Evolutionary conservation across 2,888 invertebrate genomes (phyloP), one percentile per base, ranked within the genome.

Genomic region (Deroplatys truncata): DNA sequence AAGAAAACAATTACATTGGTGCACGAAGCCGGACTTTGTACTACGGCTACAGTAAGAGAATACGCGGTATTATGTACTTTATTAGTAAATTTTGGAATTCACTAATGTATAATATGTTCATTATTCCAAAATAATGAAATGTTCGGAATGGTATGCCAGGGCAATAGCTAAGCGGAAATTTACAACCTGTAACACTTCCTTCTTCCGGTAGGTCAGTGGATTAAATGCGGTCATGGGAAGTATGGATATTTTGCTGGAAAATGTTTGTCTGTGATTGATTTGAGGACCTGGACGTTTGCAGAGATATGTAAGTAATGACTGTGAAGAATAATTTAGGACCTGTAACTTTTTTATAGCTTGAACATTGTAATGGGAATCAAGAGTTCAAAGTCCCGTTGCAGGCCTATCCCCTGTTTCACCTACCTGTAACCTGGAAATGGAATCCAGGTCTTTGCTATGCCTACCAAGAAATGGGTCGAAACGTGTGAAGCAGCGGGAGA

Each of bases 131-230:
- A 72, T 20, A 72, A 72, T 72, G 16, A 4, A 56, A 72, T 56
- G 25, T 72, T 25, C 56, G 16, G 4, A 72, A 72, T 5, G 56
- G 25, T 25, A 72, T 72, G 25, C 56, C 56, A 72, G 56, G 56
- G 56, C 56, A 72, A 72, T 72, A 87, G 83, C 87, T 16, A 13
- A 35, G n/a, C 87, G 87, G 87, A 87, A 87, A 87, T 87, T 87
- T 86, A 89, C 85, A 89, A 90, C 90, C 89, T 90, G 90, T 90
- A 90, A 91, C 90, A 89, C 90, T 91, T 90, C 91, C 90, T 91
- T 89, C 91, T 91, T 91, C 91, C 90, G 91, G 90, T 91, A 91
- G 91, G 91, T 91, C 91, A 91, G 89, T 90, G 91, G 90, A 89
- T 88, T 91, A 89, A 88, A 89, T 87, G 88, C 90, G 89, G 90